Evolutionary conservation across 1,140 invertebrate genomes (phyloP), one percentile per base, ranked within the genome.

Genomic region (Acyrthosiphon pisum): DNA sequence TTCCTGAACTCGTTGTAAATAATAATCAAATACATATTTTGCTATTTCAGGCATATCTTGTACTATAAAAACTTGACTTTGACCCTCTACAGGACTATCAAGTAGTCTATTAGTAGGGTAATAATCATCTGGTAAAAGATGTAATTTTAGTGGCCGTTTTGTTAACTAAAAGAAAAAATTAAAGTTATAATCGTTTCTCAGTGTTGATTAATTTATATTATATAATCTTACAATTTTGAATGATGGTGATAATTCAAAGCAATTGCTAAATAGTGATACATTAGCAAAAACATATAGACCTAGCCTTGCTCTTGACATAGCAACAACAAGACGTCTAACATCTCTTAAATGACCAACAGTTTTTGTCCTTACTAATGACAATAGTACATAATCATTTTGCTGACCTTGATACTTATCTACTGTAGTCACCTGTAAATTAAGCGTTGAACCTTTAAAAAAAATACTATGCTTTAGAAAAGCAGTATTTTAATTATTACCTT

Each of bases 341-440:
- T 99, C 99, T 86, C 99, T 95, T 93, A 99, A 96, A 96, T 99
- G 99, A 93, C 99, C 99, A 56, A 99, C 99, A 30, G 98, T 98
- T 95, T 97, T 97, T 0, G 99, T 99, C 94, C 99, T 96, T 35
- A 99, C 99, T 30, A 99, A 95, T 0, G 99, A 99, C 3, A 99
- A 96, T 9, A 99, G 96, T 92, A 99, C 99, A 94, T 99, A 99
- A 95, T 99, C 99, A 95, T 99, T 99, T 95, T 99, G 99, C 95
- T 99, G 99, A 93, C 99, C 99, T 95, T 99, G 99, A 95, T 99
- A 99, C 94, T 99, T 99, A 95, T 99, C 99, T 23, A 99, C 99
- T 18, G 99, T 99, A 1, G 98, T 98, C 48, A 97, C 96, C 96
- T 97, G 94, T 41, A 94, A 94, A 93, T 94, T 50, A 94, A 88